Evolutionary conservation across 1,140 invertebrate species (phyloP).

Genomic region (Phymastichus coffea): DNA sequence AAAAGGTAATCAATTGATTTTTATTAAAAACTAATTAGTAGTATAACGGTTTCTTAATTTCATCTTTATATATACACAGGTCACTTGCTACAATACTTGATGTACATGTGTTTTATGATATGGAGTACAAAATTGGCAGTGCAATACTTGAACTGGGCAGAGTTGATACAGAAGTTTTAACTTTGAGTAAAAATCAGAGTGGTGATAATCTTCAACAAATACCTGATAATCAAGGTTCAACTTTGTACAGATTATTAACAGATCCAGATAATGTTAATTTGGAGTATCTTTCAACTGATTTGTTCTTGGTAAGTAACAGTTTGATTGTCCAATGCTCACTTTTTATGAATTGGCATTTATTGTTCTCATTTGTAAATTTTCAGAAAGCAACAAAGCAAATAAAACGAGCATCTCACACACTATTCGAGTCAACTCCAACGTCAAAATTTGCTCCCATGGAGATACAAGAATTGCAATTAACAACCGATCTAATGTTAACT

Average conservation of each 20-base stretch:
- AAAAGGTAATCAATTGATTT: slow-evolving; percentile 27
- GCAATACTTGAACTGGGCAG: slow-evolving; percentile 65
- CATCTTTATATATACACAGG: slow-evolving; percentile 23
- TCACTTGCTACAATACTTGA: slow-evolving; percentile 61
- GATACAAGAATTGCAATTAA: slow-evolving; percentile 61
- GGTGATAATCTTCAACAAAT: slow-evolving; percentile 58
- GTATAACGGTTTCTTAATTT: too few species aligned
- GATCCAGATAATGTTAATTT: slow-evolving; percentile 65
- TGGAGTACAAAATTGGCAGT: slow-evolving; percentile 58
- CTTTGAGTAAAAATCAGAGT: slow-evolving; percentile 55
- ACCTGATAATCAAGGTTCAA: slow-evolving; percentile 64
- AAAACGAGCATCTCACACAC: slow-evolving; percentile 57
- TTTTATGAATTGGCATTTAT: too few species aligned
- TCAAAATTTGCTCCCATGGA: slow-evolving; percentile 56
- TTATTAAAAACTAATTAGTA: too few species aligned
- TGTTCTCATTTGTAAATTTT: too few species aligned
- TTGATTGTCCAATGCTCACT: too few species aligned
- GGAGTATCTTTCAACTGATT: slow-evolving; percentile 62
- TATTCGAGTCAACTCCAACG: slow-evolving; percentile 53
- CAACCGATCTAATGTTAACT: slow-evolving; percentile 64
- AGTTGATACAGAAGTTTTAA: slow-evolving; percentile 63
- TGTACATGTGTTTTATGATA: slow-evolving; percentile 62
- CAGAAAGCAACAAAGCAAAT: slow-evolving; percentile 65
- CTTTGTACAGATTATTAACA: slow-evolving; percentile 63
- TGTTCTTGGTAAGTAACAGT: slow-evolving; percentile 58